A percentile compares a stretch with the other conserved stretches of the same genome.
These are phyloP conservation scores for Elysia chlorotica DNA, from an alignment of 1,140 invertebrate genomes.

Conservation along the genomic window DNA sequence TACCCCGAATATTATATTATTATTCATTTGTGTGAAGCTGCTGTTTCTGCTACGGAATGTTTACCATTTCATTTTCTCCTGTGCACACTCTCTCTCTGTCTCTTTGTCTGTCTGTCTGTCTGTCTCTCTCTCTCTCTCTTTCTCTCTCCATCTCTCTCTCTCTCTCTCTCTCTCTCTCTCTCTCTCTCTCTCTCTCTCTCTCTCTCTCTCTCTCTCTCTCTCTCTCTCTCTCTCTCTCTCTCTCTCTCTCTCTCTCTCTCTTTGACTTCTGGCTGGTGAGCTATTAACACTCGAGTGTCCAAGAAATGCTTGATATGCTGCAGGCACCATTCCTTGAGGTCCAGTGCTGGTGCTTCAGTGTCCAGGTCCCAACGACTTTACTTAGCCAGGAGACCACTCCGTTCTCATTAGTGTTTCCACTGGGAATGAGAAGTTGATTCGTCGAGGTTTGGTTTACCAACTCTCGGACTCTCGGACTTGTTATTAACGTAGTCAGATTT, in stretches of 20 bases:
- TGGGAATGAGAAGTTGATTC: neutral
- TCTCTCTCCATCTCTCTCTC: neutral
- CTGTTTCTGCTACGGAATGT: neutral
- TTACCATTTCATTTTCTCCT: neutral
- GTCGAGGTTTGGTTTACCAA: too few relatives aligned
- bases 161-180: neutral
- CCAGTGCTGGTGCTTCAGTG: neutral
- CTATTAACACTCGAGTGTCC: neutral
- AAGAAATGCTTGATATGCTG: neutral
- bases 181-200: slow-evolving; percentile 4
- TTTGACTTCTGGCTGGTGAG: slow-evolving; percentile 4
- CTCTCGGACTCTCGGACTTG: too few relatives aligned
- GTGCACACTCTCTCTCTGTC: neutral
- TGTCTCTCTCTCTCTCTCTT: slow-evolving; percentile 1
- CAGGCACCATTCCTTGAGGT: neutral
- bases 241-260: slow-evolving; percentile 1
- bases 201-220: neutral
- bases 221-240: neutral
- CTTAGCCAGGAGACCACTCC: neutral
- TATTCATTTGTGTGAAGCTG: neutral
- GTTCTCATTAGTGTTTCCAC: neutral
- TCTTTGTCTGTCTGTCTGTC: slow-evolving; percentile 1
- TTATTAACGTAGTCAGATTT: too few relatives aligned
- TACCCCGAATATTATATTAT: neutral
- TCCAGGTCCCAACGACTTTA: neutral